phyloP scores from a whole-genome alignment of 2,888 invertebrate genomes.

The Erebia palarica region DNA sequence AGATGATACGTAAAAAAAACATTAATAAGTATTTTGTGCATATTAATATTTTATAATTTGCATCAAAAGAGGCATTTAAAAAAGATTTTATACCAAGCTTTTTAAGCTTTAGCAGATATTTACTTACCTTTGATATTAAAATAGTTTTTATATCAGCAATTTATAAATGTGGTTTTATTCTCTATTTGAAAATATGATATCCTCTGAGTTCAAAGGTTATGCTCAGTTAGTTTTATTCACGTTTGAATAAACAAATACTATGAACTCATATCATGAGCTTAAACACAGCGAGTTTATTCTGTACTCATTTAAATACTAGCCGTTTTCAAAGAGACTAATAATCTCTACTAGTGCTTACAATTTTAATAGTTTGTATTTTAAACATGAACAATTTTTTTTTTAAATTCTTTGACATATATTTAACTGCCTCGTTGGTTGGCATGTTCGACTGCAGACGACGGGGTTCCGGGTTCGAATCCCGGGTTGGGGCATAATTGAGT shows the following conservation, averaged over 20 bases:
- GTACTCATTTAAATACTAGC: neutral
- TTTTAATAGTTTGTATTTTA: neutral
- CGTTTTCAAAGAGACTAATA: neutral
- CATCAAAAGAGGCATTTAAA: neutral
- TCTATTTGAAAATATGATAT: neutral
- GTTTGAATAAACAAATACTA: neutral
- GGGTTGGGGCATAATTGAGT: no score
- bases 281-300: neutral
- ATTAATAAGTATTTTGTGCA: neutral
- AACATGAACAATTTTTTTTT: no score
- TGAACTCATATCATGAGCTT: neutral
- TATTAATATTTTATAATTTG: conserved; percentile 4
- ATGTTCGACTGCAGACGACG: no score
- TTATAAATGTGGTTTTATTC: neutral
- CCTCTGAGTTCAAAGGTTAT: neutral
- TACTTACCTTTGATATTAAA: neutral
- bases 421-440: no score
- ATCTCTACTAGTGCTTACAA: neutral
- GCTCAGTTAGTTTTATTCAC: neutral
- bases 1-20: neutral
- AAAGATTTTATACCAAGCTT: neutral
- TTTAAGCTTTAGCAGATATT: conserved; percentile 4
- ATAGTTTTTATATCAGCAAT: conserved; percentile 3
- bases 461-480: no score
- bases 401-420: no score